phyloP scores from a whole-genome alignment of 2,113 vertebrate genomes.

The Serinus canaria region DNA sequence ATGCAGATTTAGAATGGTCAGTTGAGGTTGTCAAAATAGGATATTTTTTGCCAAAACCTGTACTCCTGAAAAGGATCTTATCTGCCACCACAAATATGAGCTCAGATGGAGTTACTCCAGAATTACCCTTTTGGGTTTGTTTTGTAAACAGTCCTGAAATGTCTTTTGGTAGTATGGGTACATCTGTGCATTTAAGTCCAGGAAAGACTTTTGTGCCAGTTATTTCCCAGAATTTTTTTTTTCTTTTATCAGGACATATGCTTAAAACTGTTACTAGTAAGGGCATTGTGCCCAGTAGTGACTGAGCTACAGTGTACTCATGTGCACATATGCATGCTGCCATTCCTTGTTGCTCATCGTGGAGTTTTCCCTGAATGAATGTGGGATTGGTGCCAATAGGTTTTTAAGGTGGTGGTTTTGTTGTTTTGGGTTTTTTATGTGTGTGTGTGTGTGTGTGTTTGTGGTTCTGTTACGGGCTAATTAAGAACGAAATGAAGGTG shows the following conservation, averaged over 20 bases:
- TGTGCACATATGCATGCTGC: neutral
- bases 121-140: neutral
- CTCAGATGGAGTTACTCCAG: neutral
- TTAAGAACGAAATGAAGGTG: neutral
- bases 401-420: neutral
- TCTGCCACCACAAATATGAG: neutral
- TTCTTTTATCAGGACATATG: neutral
- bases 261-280: neutral
- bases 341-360: neutral
- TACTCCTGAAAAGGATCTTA: neutral
- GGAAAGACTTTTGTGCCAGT: neutral
- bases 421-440: neutral
- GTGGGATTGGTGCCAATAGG: neutral
- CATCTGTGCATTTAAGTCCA: neutral
- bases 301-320: neutral
- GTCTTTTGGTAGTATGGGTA: neutral
- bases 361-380: neutral
- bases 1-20: neutral
- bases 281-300: neutral
- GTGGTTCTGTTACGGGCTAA: neutral
- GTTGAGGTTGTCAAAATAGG: neutral
- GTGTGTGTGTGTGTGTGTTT: neutral
- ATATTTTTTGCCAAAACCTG: neutral
- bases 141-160: neutral
- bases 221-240: neutral